Evolutionary conservation across 2,888 invertebrate species (phyloP).

Genomic region (Drosophila austrosaltans): DNA sequence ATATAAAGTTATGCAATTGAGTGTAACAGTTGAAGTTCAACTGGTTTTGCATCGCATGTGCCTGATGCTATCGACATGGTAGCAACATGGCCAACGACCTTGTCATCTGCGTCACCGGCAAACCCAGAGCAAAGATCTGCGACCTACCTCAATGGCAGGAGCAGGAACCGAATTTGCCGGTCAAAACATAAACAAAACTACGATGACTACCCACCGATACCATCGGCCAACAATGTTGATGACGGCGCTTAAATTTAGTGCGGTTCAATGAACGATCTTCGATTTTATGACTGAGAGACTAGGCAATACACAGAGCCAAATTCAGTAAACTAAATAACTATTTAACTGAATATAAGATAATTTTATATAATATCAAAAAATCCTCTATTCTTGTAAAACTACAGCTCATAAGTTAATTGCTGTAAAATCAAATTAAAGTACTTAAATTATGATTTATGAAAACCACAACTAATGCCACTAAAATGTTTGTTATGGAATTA

Average conservation of each 20-base stretch:
- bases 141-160: conserved; percentile 77
- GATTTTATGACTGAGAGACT: conserved; percentile 24
- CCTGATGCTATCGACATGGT: conserved; percentile 29
- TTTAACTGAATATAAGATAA: too few relatives aligned
- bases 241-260: conserved; percentile 37
- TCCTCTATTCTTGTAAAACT: too few relatives aligned
- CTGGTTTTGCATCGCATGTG: conserved; percentile 68
- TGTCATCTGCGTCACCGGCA: conserved; percentile 25
- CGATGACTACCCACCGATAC: conserved; percentile 21
- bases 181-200: conserved; percentile 32
- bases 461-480: too few relatives aligned
- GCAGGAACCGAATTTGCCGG: conserved; percentile 47
- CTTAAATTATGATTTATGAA: too few relatives aligned
- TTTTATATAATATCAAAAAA: neutral
- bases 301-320: conserved; percentile 28
- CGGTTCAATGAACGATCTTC: conserved; percentile 71
- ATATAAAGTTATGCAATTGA: conserved; percentile 23
- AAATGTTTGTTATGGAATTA: too few relatives aligned
- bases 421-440: too few relatives aligned
- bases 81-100: conserved; percentile 58
- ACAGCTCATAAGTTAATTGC: too few relatives aligned
- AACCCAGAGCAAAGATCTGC: conserved; percentile 54
- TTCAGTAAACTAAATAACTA: too few relatives aligned
- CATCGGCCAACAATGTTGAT: conserved; percentile 17
- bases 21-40: conserved; percentile 64